phyloP scores from a whole-genome alignment of 2,797 vertebrate genomes.

The Tauraco hartlaubi region DNA sequence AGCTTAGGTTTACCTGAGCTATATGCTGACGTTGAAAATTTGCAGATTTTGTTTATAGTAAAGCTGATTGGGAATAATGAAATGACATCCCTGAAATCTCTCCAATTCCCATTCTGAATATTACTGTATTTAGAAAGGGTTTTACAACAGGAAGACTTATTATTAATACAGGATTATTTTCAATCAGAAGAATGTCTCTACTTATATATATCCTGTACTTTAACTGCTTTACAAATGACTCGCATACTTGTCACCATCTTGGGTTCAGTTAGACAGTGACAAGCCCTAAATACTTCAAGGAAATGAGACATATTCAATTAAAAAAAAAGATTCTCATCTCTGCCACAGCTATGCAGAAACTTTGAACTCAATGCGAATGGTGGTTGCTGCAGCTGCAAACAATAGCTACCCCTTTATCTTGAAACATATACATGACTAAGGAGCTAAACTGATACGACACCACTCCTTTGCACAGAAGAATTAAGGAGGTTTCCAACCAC shows the following conservation, averaged over 20 bases:
- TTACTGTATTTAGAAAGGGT: conserved; percentile 33
- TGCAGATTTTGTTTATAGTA: conserved; percentile 23
- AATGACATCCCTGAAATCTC: conserved; percentile 8
- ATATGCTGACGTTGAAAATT: background rate
- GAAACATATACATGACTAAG: background rate
- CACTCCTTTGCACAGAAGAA: background rate
- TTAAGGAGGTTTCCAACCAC: background rate
- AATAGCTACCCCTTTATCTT: background rate
- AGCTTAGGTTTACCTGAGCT: conserved; percentile 5
- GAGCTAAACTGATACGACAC: background rate
- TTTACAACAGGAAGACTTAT: conserved; percentile 43
- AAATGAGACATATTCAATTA: background rate
- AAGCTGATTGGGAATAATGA: conserved; percentile 37
- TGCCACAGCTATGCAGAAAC: background rate
- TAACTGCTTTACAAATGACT: conserved; percentile 15
- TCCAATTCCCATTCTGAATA: background rate
- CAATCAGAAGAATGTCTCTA: conserved; percentile 34
- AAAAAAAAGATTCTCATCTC: background rate
- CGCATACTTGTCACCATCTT: conserved; percentile 11
- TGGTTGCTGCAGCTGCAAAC: background rate
- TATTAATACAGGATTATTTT: conserved; percentile 43
- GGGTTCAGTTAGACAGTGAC: background rate
- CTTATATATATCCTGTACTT: conserved; percentile 15
- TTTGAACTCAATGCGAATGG: background rate
- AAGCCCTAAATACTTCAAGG: conserved; percentile 27